Evolutionary conservation across 2,888 invertebrate species (phyloP), one percentile per base, ranked within the genome.

Genomic region (Yponomeuta cagnagella): DNA sequence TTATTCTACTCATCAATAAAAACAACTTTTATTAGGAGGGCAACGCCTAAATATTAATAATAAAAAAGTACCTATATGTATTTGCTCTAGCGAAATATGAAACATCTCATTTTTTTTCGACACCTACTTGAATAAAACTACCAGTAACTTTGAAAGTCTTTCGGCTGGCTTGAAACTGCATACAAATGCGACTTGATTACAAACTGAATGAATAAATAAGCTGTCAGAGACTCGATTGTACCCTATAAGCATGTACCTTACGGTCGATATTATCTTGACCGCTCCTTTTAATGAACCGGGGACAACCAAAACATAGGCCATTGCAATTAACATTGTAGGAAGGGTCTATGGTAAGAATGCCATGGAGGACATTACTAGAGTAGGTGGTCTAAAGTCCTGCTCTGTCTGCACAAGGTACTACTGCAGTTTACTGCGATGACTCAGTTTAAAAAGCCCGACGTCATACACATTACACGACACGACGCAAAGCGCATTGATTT

Each of bases 191-290:
- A 77, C 78, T 78, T 80, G 79, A 83, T 83, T 81, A 78, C 76
- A 80, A 23, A 81, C 77, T 77, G 77, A 82, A 81, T 82, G 79
- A 79, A 81, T 80, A 80, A 79, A 81, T 76, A 80, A 82, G 77
- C 79, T 73, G 74, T 75, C 73, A 75, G 75, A 23, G 12, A 52
- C 78, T 80, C 80, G 80, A 83, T 79, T 83, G 80, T 76, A 79
- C 79, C 77, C 74, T 81, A 81, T 82, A 83, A 76, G 79, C 75
- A 82, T 82, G 81, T 73, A 79, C 77, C 77, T 80, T 78, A 78
- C 23, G 12, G 75, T 74, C 73, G 68, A 43, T 74, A 73, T 73
- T 72, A 69, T 72, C 69, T 71, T 69, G 43, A 70, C 71, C 69
- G 70, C 63, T 71, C 71, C 63, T 73, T 58, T 23, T 74, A 71